Evolutionary conservation across 2,113 vertebrate genomes (phyloP), one percentile per base, ranked within the genome.

Genomic region (Megaptera novaeangliae): DNA sequence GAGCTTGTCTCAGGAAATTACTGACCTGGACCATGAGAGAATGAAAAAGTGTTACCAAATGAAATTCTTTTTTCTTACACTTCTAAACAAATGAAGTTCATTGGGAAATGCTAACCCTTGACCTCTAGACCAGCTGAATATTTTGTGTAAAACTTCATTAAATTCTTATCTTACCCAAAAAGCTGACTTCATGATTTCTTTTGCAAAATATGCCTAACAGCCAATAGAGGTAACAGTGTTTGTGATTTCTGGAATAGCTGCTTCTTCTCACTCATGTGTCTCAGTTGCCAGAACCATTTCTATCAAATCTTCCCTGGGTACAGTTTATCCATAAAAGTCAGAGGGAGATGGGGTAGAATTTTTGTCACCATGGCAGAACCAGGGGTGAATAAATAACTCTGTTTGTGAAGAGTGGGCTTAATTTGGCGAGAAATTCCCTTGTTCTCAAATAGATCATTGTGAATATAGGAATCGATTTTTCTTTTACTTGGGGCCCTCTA

Each of bases 141-240:
- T 84, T 96, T 91, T 95, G 59, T 72, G 61, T 86, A 81, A 95
- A 91, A 89, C 72, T 59, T 91, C 36, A 88, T 69, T 80, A 91
- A 64, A 59, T 80, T 44, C 74, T 91, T 82, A 57, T 88, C 34
- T 68, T 80, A 74, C 36, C 41, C 44, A 29, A 25, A 80, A 94
- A 41, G 14, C 57, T 93, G 85, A 85, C 64, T 78, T 88, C 6
- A 12, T 91, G 14, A 44, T 94, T 82, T 92, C n/a, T 82, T 87
- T 83, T 82, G n/a, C 20, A 85, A 91, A 71, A 46, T 11, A 57
- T 66, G 27, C 39, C n/a, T 52, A 55, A 64, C 94, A 94, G n/a
- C 21, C 59, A 46, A n/a, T 18, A 66, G 18, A 74, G 41, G 52
- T 27, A 82, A 41, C 3, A 64, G 23, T 36, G 64, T 64, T n/a